phyloP scores from a whole-genome alignment of 2,888 invertebrate genomes.

The Hypolimnas misippus region DNA sequence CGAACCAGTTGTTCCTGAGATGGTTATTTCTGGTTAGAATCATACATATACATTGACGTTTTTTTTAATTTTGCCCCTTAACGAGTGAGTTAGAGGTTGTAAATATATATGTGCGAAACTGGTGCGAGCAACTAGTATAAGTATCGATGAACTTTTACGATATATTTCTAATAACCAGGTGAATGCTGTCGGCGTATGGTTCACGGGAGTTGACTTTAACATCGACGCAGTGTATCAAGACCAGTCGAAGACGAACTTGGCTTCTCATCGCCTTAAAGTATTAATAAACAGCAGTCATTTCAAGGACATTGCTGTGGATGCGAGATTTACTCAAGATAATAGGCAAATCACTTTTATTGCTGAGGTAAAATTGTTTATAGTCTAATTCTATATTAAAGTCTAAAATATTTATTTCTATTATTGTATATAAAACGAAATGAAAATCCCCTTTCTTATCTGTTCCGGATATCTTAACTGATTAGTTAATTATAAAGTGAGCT shows the following conservation, averaged over 20 bases:
- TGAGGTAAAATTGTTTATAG: constrained; percentile 74
- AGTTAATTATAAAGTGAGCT: too few relatives aligned
- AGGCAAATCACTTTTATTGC: constrained; percentile 87
- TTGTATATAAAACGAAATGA: too few relatives aligned
- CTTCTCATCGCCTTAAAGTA: constrained; percentile 88
- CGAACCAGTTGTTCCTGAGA: too few relatives aligned
- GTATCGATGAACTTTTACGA: constrained; percentile 1
- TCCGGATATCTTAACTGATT: too few relatives aligned
- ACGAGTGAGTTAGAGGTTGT: too few relatives aligned
- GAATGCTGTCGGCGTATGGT: constrained; percentile 90
- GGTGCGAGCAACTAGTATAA: constrained; percentile 7
- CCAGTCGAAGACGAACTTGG: constrained; percentile 86
- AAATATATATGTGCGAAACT: background rate
- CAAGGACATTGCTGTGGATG: constrained; percentile 86
- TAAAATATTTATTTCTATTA: too few relatives aligned
- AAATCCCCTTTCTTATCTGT: too few relatives aligned
- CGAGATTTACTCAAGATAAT: constrained; percentile 87
- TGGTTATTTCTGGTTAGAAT: too few relatives aligned
- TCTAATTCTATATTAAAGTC: background rate
- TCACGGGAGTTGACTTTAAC: constrained; percentile 89
- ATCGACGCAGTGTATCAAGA: constrained; percentile 90
- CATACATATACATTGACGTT: too few relatives aligned
- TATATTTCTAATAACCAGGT: constrained; percentile 81
- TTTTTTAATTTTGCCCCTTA: too few relatives aligned
- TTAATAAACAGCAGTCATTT: constrained; percentile 89